phyloP scores from a whole-genome alignment of 2,113 vertebrate species.

The Nothoprocta pentlandii region DNA sequence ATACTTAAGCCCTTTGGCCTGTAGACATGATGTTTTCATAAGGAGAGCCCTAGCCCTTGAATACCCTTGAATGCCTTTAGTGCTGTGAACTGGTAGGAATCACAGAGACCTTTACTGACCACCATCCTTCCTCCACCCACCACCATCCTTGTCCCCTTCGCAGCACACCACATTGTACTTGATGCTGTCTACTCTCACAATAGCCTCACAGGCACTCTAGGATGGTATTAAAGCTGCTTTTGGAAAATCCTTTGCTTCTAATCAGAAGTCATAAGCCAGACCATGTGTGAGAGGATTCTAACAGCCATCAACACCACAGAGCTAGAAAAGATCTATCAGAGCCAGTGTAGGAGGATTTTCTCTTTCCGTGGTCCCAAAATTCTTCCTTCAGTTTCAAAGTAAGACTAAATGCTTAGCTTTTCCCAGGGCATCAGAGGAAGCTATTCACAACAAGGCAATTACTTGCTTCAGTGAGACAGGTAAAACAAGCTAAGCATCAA shows the following conservation, averaged over 20 bases:
- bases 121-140: neutral
- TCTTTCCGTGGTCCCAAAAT: neutral
- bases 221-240: neutral
- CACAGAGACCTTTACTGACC: accelerated
- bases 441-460: neutral
- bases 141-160: neutral
- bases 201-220: accelerated
- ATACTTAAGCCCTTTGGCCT: no score
- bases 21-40: neutral
- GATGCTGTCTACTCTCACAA: neutral
- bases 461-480: neutral
- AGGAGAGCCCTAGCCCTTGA: neutral
- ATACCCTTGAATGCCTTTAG: neutral
- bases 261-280: neutral
- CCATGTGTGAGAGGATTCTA: neutral
- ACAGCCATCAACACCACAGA: neutral
- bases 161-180: accelerated
- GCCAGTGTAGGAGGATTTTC: neutral
- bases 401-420: neutral
- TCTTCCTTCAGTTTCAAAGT: neutral
- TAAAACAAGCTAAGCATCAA: neutral
- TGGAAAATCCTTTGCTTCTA: neutral
- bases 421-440: neutral
- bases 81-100: neutral
- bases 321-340: neutral